phyloP scores from a whole-genome alignment of 2,888 invertebrate species.

The Thecocarcelia acutangulata region DNA sequence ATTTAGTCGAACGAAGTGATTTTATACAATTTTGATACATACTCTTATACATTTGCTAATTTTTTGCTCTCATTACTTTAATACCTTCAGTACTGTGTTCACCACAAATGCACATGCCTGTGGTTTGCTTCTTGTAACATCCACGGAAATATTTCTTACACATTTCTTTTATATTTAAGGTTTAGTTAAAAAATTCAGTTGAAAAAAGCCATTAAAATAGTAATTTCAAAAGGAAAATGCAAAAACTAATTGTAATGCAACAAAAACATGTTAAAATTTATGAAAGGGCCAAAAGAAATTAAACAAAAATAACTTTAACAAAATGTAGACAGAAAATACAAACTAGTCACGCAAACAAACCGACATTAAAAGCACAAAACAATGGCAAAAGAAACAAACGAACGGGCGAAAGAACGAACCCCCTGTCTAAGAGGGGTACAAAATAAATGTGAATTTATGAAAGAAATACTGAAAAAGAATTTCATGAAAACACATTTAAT shows the following conservation, averaged over 20 bases:
- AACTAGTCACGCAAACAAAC: slow-evolving; percentile 57
- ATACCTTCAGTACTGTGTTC: slow-evolving; percentile 40
- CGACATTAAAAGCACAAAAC: slow-evolving; percentile 21
- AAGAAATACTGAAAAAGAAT: slow-evolving; percentile 39
- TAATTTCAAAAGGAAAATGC: slow-evolving; percentile 16
- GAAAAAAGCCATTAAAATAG: slow-evolving; percentile 39
- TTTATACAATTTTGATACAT: too few species aligned
- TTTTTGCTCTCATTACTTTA: slow-evolving; percentile 4
- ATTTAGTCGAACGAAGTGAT: too few species aligned
- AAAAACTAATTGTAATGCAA: slow-evolving; percentile 37
- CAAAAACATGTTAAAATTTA: slow-evolving; percentile 28
- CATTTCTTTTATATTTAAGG: slow-evolving; percentile 1
- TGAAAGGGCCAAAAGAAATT: slow-evolving; percentile 26
- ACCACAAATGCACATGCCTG: too few species aligned
- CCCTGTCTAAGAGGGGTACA: not conserved
- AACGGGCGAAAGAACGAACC: slow-evolving; percentile 28
- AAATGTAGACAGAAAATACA: slow-evolving; percentile 50
- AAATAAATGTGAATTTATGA: slow-evolving; percentile 41
- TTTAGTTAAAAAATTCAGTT: not conserved
- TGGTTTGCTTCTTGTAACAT: too few species aligned
- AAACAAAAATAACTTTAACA: slow-evolving; percentile 14
- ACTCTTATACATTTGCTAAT: too few species aligned
- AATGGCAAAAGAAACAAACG: slow-evolving; percentile 29
- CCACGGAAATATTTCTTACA: slow-evolving; percentile 10
- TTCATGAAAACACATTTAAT: slow-evolving; percentile 41